Percentiles rank a stretch among this genome's conserved stretches.
Conservation (phyloP, 2,113 vertebrate species). For the Pygoscelis adeliae region DNA sequence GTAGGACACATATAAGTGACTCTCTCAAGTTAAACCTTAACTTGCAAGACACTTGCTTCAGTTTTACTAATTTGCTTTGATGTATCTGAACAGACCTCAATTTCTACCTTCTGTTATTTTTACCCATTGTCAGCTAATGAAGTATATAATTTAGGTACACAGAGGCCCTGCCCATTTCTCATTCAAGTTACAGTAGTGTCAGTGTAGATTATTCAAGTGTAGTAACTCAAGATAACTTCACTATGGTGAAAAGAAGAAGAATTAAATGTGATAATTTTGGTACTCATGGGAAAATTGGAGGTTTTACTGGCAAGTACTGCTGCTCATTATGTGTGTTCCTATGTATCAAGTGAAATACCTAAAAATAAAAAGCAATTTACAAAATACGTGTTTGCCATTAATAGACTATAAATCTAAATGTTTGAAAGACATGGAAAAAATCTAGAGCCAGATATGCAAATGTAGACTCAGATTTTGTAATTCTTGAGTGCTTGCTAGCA, state of each 20-base stretch:
- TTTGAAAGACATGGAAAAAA: neutral
- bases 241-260: neutral
- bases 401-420: neutral
- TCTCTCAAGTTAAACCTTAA: neutral
- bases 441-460: slow-evolving; percentile 37
- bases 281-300: neutral
- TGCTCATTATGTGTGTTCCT: neutral
- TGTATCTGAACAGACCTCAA: neutral
- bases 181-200: neutral
- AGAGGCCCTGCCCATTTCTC: neutral
- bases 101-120: neutral
- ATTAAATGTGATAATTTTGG: neutral
- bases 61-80: neutral
- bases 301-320: neutral
- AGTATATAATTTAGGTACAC: neutral
- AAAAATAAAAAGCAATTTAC: slow-evolving; percentile 25
- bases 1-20: neutral
- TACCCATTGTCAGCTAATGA: neutral
- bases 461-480: neutral
- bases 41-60: neutral
- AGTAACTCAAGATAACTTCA: neutral
- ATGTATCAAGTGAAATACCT: neutral
- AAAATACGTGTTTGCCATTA: neutral
- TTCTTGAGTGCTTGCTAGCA: neutral
- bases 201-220: neutral